Base-by-base conservation (phyloP, 37 sponge, comb jelly and placozoan species). In the Aphrocallistes beatrix region DNA sequence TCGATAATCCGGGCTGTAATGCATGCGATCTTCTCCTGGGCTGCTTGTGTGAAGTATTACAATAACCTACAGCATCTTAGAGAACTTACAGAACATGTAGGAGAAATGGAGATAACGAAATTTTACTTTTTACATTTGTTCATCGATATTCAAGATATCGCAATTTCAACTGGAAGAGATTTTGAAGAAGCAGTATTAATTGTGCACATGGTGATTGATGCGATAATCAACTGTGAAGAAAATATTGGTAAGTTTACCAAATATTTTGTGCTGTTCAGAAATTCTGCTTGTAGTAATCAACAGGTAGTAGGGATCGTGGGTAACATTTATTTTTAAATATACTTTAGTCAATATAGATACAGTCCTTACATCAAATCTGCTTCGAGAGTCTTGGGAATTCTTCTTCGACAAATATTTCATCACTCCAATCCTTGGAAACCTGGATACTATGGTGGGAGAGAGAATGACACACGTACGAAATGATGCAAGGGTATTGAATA, bases 401-500 rank as follows among this genome's bases (percentile, higher is more conserved):
- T 60, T 60, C 34, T 60, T 60, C 75, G 75, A 60, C 75, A 60
- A 28, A 60, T 60, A 60, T 28, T 60, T 60, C 75, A 60, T 60
- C 8, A 25, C 75, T 60, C 75, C 75, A 60, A 60, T 60, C n/a
- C 21, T 60, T 19, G 8, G 6, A 60, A 28, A 60, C 34, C 1
- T 60, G 3, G 75, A 60, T 60, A 60, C 10, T 25, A 25, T 60
- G n/a, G 1, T 60, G 21, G 28, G n/a, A 28, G 75, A 60, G 21
- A 60, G n/a, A 60, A 8, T 60, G 75, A 19, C 34, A 21, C n/a
- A 13, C n/a, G 21, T 60, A 25, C 8, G 25, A 60, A 60, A 13
- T 60, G 75, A 60, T 60, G 75, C n/a, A 25, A 30, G 75, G n/a
- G 3, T 60, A 28, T 60, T 13, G 75, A 60, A 60, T 30, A 19